A percentile compares a stretch with the other conserved stretches of the same genome.
These are phyloP conservation scores for Macrophya alboannulata DNA, from an alignment of 2,888 invertebrate genomes.

Conservation along the genomic window DNA sequence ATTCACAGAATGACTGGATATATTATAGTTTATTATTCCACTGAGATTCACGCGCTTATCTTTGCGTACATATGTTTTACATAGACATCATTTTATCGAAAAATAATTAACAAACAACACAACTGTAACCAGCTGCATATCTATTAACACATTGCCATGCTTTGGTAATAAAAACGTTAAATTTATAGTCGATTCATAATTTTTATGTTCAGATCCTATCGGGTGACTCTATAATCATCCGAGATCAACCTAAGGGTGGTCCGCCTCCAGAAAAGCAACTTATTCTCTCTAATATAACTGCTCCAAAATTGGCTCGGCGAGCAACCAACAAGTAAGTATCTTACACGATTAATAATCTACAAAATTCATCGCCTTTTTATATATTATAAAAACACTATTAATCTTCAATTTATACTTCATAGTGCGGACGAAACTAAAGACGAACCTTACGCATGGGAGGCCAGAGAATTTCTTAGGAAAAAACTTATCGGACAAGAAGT, in stretches of 20 bases:
- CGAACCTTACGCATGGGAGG: constrained; percentile 99
- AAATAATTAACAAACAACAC: neutral
- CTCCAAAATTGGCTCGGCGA: constrained; percentile 94
- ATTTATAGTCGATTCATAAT: neutral
- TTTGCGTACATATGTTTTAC: neutral
- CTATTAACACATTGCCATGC: neutral
- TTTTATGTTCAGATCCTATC: constrained; percentile 91
- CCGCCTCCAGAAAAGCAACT: constrained; percentile 96
- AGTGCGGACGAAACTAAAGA: constrained; percentile 89
- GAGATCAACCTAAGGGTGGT: constrained; percentile 90
- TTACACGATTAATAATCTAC: constrained; percentile 44
- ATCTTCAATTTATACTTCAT: constrained; percentile 64
- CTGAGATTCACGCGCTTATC: neutral
- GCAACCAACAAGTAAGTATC: constrained; percentile 82
- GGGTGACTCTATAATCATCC: constrained; percentile 96
- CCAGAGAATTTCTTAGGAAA: constrained; percentile 96
- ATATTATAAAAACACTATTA: constrained; percentile 53
- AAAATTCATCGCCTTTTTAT: constrained; percentile 29
- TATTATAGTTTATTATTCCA: neutral
- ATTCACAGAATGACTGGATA: neutral
- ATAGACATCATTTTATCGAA: neutral
- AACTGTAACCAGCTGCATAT: neutral
- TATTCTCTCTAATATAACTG: constrained; percentile 94
- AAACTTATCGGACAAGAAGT: constrained; percentile 96
- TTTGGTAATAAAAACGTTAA: neutral